These are phyloP conservation scores for Ariopsis seemanni DNA, from an alignment of 2,113 vertebrate species.

Conservation along the genomic window DNA sequence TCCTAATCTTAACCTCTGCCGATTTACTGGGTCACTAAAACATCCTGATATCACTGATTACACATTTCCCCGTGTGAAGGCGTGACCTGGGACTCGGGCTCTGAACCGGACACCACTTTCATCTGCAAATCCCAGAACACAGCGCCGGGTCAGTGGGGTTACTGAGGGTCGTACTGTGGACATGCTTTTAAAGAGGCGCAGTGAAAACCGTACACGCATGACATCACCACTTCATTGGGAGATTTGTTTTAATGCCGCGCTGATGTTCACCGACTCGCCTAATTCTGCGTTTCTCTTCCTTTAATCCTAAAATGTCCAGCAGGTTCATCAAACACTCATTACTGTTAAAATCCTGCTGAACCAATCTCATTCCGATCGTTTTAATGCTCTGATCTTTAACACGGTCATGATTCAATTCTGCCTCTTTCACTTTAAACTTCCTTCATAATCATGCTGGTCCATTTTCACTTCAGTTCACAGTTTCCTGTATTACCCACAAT, in stretches of 20 bases:
- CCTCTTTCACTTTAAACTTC: neutral
- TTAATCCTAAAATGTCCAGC: neutral
- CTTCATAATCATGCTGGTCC: neutral
- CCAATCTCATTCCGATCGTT: neutral
- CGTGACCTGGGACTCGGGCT: neutral
- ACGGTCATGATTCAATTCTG: neutral
- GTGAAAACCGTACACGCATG: neutral
- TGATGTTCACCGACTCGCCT: neutral
- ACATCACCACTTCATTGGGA: neutral
- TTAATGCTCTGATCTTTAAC: neutral
- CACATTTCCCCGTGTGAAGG: neutral
- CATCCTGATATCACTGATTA: neutral
- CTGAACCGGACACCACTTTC: neutral
- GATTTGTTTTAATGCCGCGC: neutral
- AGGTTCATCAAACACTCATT: neutral
- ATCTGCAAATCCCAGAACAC: neutral
- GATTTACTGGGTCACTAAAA: neutral
- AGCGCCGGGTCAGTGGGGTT: neutral
- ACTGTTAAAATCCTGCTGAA: neutral
- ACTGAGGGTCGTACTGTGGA: neutral
- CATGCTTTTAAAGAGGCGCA: neutral
- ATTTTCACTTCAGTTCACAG: neutral
- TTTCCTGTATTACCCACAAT: neutral
- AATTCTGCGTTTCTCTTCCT: neutral
- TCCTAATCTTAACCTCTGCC: too few species aligned